Base-by-base conservation (phyloP, 2,113 vertebrate genomes). In the Morone chrysops region DNA sequence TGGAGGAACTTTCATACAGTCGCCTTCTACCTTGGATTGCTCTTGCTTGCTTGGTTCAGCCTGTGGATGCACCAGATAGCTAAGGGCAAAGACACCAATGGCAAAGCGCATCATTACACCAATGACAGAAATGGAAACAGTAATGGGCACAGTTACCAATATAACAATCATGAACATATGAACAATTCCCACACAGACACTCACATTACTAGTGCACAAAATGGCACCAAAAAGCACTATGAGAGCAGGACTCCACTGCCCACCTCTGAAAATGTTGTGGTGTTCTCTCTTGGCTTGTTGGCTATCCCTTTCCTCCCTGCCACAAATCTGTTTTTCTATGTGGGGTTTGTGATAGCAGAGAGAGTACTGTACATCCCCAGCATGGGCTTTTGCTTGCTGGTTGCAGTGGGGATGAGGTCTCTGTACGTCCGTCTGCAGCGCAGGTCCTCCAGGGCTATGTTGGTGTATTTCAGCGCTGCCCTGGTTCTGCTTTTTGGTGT, bases 331-430 rank as follows among this genome's bases (percentile, higher is more conserved):
- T 99, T 99, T 96, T 99, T 99, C 93, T 99, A 99, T 36, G 99
- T 99, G 6, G 99, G 98, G 63, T 99, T 99, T 94, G 98, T 99
- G 89, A 97, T 99, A 87, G 98, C 98, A 78, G 98, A 99, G 96
- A 95, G 98, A 92, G 97, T 99, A 9, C 96, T 99, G 51, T 99
- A 99, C 96, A 98, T 99, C 88, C 98, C 98, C 87, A 99, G 98
- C 94, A 99, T 99, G 98, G 98, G 98, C 93, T 99, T 99, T 89
- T 99, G 98, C 94, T 95, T 99, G 91, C 95, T 99, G 92, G 93
- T 99, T 86, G 97, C 98, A 16, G 96, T 97, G 82, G 98, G 97
- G 76, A 90, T 96, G 92, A 96, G 98, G 90, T 95, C 96, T 75
- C 96, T 99, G 85, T 96, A 96, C 86, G 89, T 98, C 81, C 96